Base-by-base conservation (phyloP, 2,113 vertebrate species). In the Menidia beryllina region DNA sequence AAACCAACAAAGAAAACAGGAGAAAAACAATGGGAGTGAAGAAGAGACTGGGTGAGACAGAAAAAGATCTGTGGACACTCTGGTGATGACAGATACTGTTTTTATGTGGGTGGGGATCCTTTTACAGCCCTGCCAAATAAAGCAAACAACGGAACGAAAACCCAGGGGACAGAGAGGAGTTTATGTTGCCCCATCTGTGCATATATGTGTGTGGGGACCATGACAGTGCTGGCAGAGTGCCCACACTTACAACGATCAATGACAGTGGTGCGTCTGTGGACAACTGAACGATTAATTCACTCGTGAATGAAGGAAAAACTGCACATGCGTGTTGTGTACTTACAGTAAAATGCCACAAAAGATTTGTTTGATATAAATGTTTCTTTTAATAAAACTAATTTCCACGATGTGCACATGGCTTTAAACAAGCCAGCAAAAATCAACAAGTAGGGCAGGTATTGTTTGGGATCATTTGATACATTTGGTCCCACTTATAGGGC, bases 111-210 rank as follows among this genome's bases (percentile, higher is more conserved):
- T 82, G 86, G 71, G 87, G 80, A 88, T 85, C 75, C 82, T 88
- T 91, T 87, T 86, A 87, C 79, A 85, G 77, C 25, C 20, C 69
- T 69, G 83, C 86, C 87, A 92, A 90, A 74, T 58, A 86, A 86
- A 91, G 81, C 87, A 88, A 82, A 89, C 84, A 86, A 80, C 64
- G 49, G 69, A 77, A 80, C 38, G 62, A 84, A 80, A 79, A 53
- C 84, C 69, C 80, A 81, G 49, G 74, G 72, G 83, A 81, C 52
- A 34, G 52, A 84, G 65, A 76, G n/a, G 61, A 66, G 64, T 85
- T 88, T 79, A 78, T 82, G 72, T 52, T 55, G 68, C 58, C 83
- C 76, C 78, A 77, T 81, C 78, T 81, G 80, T 77, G 76, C 57
- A 57, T 78, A 67, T 47, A 59, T 65, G 72, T 61, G 10, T 69